These are phyloP conservation scores for Squalus acanthias DNA, from an alignment of 2,797 vertebrate species.

Conservation along the genomic window DNA sequence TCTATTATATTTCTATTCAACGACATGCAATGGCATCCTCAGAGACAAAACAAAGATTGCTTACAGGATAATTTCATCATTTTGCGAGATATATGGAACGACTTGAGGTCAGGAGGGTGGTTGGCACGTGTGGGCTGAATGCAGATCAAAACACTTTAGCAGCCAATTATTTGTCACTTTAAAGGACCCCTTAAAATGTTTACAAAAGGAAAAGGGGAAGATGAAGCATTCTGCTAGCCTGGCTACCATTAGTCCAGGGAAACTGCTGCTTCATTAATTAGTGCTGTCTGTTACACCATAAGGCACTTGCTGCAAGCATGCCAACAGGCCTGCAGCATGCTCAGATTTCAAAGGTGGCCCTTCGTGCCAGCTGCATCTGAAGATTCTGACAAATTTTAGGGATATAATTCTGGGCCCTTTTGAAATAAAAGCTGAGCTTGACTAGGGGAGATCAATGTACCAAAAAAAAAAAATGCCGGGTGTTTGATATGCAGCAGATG, in stretches of 20 bases:
- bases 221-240: conserved; percentile 44
- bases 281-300: conserved; percentile 51
- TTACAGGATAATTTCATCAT: conserved; percentile 40
- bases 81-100: conserved; percentile 27
- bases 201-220: conserved; percentile 40
- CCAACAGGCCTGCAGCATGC: conserved; percentile 54
- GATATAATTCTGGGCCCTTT: conserved; percentile 62
- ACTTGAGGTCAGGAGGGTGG: background rate
- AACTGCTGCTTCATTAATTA: conserved; percentile 59
- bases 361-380: conserved; percentile 69
- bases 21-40: conserved; percentile 37
- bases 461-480: conserved; percentile 56
- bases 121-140: background rate
- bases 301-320: conserved; percentile 57
- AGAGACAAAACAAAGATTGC: conserved; percentile 44
- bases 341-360: conserved; percentile 80
- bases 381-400: conserved; percentile 54
- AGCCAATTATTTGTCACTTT: conserved; percentile 45
- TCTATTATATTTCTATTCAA: background rate
- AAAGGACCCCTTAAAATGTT: conserved; percentile 45
- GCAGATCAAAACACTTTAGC: conserved; percentile 37
- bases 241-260: conserved; percentile 42
- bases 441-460: conserved; percentile 48
- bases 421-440: conserved; percentile 70
- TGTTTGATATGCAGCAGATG: conserved; percentile 79